These are phyloP conservation scores for Phalacrocorax brasilianus DNA, from an alignment of 2,113 vertebrate genomes.

Conservation along the genomic window DNA sequence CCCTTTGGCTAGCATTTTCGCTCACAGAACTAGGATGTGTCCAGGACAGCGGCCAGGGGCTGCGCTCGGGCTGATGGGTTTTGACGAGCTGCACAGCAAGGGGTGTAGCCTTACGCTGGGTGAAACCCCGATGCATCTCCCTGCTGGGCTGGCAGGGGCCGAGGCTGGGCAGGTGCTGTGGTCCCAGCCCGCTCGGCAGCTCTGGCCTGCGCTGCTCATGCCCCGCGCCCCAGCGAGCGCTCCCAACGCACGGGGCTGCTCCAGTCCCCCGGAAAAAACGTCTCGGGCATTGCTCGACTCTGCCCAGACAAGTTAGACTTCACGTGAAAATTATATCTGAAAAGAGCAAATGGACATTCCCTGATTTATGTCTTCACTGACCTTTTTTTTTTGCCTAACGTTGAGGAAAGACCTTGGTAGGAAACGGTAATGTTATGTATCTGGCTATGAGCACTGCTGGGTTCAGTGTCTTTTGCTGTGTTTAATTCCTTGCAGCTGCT, in stretches of 20 bases:
- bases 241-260: not conserved
- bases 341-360: not conserved
- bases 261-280: not conserved
- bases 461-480: not conserved
- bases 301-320: fast-evolving
- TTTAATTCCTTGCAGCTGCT: conserved; percentile 27
- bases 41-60: not conserved
- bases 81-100: not conserved
- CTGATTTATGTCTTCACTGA: not conserved
- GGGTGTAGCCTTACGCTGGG: not conserved
- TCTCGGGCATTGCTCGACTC: not conserved
- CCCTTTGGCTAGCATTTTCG: not conserved
- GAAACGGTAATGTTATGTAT: not conserved
- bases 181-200: not conserved
- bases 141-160: not conserved
- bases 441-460: not conserved
- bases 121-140: not conserved
- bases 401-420: not conserved
- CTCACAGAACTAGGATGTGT: not conserved
- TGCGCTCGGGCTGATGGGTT: not conserved
- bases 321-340: not conserved
- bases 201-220: not conserved
- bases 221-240: not conserved
- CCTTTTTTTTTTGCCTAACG: not conserved
- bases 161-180: not conserved